Base-by-base conservation (phyloP, 2,888 invertebrate genomes). In the Caenorhabditis macrosperma region DNA sequence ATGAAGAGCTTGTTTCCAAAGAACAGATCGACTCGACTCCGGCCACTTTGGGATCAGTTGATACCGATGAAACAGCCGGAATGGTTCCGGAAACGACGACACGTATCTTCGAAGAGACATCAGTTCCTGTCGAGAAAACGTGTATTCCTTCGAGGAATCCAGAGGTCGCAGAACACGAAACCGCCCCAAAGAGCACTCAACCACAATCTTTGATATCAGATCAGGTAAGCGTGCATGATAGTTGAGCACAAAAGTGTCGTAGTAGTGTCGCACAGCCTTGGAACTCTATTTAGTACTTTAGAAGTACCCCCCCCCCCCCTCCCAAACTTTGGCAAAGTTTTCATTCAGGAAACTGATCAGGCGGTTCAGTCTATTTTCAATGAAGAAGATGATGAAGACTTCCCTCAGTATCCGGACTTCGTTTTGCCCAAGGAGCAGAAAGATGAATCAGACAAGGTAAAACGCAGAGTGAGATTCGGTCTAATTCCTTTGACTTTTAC, bases 281-380 rank as follows among this genome's bases (percentile, higher is more conserved):
- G n/a, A 12, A 35, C 59, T 48, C 6, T 12, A 22, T 59, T 50
- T 46, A 41, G 15, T 46, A 20, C 22, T 46, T 17, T 17, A 46
- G 17, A 6, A 20, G 10, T 10, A 44, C 3, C 44, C 44, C 4
- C 44, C 12, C 4, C 5, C 4, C 12, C 17, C 6, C 4, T 44
- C n/a, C n/a, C n/a, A n/a, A n/a, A n/a, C n/a, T n/a, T n/a, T n/a
- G n/a, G n/a, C n/a, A n/a, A n/a, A n/a, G n/a, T n/a, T n/a, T n/a
- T 41, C 41, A 15, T 82, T 20, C 64, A 82, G 82, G 82, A 82
- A 67, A 78, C 80, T 1, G 71, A 75, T 41, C 48, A 71, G 30
- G 81, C 82, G 15, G 81, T 75, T 24, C 78, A 76, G 41, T 81
- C 83, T 24, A 82, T 83, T 15, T 82, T 82, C 44, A 81, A 83